A percentile compares a stretch with the other conserved stretches of the same genome.
phyloP scores from a whole-genome alignment of 2,113 vertebrate species.

The Perca flavescens region DNA sequence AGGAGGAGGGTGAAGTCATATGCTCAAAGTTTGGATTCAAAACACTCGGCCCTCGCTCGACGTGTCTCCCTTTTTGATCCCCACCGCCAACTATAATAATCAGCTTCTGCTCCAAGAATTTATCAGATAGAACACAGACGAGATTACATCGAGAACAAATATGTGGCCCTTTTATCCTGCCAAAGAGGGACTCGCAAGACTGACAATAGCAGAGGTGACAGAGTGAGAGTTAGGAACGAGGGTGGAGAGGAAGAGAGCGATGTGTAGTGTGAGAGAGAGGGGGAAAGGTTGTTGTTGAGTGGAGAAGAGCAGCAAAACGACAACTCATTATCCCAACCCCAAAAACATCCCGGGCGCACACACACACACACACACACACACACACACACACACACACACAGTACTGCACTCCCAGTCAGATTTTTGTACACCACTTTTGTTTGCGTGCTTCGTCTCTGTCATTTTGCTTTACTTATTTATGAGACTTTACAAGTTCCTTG shows the following conservation, averaged over 20 bases:
- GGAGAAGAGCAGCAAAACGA: slow-evolving; percentile 67
- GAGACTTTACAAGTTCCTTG: slow-evolving; percentile 81
- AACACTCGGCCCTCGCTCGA: slow-evolving; percentile 62
- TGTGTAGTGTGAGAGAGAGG: slow-evolving; percentile 47
- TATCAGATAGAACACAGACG: slow-evolving; percentile 77
- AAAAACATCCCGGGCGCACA: slow-evolving; percentile 69
- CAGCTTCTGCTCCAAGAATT: slow-evolving; percentile 77
- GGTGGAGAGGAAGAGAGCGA: slow-evolving; percentile 53
- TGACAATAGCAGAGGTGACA: slow-evolving; percentile 75
- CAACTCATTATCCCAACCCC: slow-evolving; percentile 83
- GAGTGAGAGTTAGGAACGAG: slow-evolving; percentile 61
- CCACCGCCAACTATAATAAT: slow-evolving; percentile 80
- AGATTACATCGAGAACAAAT: slow-evolving; percentile 82
- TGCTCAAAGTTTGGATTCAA: slow-evolving; percentile 79
- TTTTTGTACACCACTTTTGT: slow-evolving; percentile 76
- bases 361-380: slow-evolving; percentile 53
- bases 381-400: slow-evolving; percentile 55
- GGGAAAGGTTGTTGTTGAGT: slow-evolving; percentile 71
- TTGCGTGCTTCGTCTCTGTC: slow-evolving; percentile 75
- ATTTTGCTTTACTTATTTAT: slow-evolving; percentile 85
- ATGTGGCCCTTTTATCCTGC: slow-evolving; percentile 82
- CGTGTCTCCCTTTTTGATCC: slow-evolving; percentile 76
- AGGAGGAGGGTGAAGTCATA: slow-evolving; percentile 74
- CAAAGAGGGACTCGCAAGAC: slow-evolving; percentile 69
- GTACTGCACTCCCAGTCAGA: slow-evolving; percentile 50